Percentiles rank a stretch among this genome's conserved stretches.
Conservation (phyloP, 2,888 invertebrate species). For the Ichneumon xanthorius region DNA sequence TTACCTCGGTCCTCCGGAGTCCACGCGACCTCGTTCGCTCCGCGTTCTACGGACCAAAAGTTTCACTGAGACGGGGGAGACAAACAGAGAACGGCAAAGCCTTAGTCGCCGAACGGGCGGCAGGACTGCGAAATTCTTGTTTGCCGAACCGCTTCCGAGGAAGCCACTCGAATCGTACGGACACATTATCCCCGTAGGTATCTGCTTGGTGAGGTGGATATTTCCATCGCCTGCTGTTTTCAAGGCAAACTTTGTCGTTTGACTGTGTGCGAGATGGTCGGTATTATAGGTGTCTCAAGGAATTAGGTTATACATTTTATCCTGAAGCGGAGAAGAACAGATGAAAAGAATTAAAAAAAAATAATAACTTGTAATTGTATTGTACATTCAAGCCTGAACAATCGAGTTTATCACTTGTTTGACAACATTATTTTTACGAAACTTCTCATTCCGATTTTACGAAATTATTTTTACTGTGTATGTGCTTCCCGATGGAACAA, state of each 20-base stretch:
- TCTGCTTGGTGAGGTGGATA: conserved; percentile 7
- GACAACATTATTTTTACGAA: too few relatives aligned
- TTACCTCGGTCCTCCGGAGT: conserved; percentile 43
- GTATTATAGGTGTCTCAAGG: not conserved
- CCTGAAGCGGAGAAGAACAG: not conserved
- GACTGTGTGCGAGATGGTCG: not conserved
- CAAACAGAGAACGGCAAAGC: conserved; percentile 54
- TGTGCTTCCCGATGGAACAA: too few relatives aligned
- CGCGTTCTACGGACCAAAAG: conserved; percentile 34
- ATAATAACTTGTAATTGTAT: too few relatives aligned
- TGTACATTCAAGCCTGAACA: too few relatives aligned
- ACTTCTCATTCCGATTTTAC: too few relatives aligned
- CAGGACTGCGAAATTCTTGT: conserved; percentile 65
- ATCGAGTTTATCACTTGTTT: too few relatives aligned
- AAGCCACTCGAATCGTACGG: conserved; percentile 45
- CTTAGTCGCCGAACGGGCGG: not conserved
- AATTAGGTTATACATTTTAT: not conserved
- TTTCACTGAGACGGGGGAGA: conserved; percentile 38
- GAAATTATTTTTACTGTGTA: not conserved
- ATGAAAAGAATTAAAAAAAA: not conserved
- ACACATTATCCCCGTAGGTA: conserved; percentile 40
- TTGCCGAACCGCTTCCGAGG: conserved; percentile 65
- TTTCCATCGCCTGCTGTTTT: conserved; percentile 10
- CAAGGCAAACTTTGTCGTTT: not conserved
- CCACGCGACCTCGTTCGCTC: conserved; percentile 21